These are phyloP conservation scores for Telmatochromis bifrenatus DNA, from an alignment of 2,113 vertebrate genomes.

Conservation along the genomic window DNA sequence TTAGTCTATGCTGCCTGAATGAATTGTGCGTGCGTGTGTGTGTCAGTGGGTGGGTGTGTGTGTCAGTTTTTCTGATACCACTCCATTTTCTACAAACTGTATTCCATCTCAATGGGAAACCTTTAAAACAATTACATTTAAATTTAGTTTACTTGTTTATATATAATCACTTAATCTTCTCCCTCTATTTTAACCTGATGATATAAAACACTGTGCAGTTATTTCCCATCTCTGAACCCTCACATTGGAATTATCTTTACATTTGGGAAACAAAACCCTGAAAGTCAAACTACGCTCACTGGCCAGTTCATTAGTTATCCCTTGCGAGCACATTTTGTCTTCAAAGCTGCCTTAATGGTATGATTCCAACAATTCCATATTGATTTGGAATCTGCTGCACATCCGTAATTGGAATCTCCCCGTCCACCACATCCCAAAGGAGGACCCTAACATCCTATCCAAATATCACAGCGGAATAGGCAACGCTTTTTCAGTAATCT, in stretches of 20 bases:
- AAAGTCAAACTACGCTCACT: neutral
- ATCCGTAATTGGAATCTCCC: neutral
- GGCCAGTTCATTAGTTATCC: neutral
- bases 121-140: neutral
- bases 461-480: neutral
- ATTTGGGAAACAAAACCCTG: neutral
- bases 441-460: neutral
- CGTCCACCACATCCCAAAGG: neutral
- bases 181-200: neutral
- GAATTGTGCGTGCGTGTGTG: neutral
- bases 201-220: neutral
- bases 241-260: neutral
- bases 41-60: neutral
- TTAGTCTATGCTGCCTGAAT: neutral
- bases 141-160: neutral
- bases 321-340: neutral
- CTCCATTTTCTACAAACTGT: neutral
- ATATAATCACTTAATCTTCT: neutral
- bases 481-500: neutral
- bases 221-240: neutral
- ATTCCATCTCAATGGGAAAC: neutral
- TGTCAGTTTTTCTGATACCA: neutral
- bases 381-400: neutral
- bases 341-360: neutral
- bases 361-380: neutral